Conservation (phyloP, 2,888 invertebrate species). For the Ectropis crepuscularia region DNA sequence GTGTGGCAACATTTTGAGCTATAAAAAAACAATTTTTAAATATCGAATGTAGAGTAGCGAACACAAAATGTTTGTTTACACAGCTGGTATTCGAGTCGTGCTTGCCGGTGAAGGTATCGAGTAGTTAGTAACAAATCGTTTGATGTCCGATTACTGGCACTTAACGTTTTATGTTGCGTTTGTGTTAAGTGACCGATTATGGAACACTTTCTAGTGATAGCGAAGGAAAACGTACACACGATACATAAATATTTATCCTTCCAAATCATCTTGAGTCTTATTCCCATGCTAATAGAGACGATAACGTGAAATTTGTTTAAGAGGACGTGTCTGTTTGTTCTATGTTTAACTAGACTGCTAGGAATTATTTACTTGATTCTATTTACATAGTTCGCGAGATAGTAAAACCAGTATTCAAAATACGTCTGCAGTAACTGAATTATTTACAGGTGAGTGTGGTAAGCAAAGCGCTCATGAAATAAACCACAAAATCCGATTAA, state of each 20-base stretch:
- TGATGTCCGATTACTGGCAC: constrained; percentile 65
- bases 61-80: constrained; percentile 61
- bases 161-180: constrained; percentile 60
- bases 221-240: constrained; percentile 24
- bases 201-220: constrained; percentile 54
- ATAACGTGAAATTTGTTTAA: not conserved
- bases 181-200: constrained; percentile 66
- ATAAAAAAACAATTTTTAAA: constrained; percentile 45
- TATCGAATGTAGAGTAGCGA: constrained; percentile 55
- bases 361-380: constrained; percentile 23
- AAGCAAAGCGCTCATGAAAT: constrained; percentile 15
- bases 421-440: constrained; percentile 15
- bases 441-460: constrained; percentile 16
- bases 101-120: constrained; percentile 47
- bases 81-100: constrained; percentile 55
- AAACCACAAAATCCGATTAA: not conserved
- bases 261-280: constrained; percentile 6
- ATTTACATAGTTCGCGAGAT: constrained; percentile 26
- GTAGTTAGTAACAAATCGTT: constrained; percentile 58
- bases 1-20: constrained; percentile 36
- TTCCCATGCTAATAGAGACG: constrained; percentile 5
- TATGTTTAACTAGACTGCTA: constrained; percentile 14
- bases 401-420: constrained; percentile 19
- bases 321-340: not conserved
- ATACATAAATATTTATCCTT: not conserved